Percentiles rank a stretch among this genome's conserved stretches.
Conservation (phyloP, 1,140 invertebrate genomes). For the Oedothorax gibbosus region DNA sequence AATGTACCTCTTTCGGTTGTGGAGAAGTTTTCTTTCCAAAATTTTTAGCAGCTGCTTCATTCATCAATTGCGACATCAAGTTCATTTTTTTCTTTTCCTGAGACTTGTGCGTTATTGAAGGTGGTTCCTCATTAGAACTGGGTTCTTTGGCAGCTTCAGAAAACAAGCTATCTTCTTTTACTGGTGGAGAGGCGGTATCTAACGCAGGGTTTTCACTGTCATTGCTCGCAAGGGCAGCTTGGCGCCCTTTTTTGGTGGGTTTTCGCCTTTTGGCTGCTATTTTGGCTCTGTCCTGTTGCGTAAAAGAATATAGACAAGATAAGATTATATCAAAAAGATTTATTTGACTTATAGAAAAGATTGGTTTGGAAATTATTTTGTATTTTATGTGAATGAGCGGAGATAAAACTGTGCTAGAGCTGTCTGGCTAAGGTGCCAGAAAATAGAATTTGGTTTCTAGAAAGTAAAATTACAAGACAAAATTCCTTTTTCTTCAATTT, state of each 20-base stretch:
- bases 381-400: too few species aligned
- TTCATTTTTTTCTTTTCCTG: conserved; percentile 57
- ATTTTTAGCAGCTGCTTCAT: conserved; percentile 29
- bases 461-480: too few species aligned
- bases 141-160: neutral
- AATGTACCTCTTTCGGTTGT: neutral
- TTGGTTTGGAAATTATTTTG: too few species aligned
- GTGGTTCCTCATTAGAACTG: neutral
- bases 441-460: too few species aligned
- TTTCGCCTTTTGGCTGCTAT: conserved; percentile 19
- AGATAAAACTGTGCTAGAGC: too few species aligned
- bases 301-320: neutral
- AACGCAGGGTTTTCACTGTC: conserved; percentile 1
- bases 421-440: too few species aligned
- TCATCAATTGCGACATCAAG: conserved; percentile 47
- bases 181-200: neutral
- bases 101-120: neutral
- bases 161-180: conserved; percentile 13
- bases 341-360: too few species aligned
- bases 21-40: conserved; percentile 6
- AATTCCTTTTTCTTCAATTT: too few species aligned
- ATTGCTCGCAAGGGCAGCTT: conserved; percentile 21
- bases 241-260: conserved; percentile 38
- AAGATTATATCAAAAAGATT: too few species aligned
- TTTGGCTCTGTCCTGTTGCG: conserved; percentile 30